Conservation (phyloP, 2,888 invertebrate genomes). For the Subacronicta megacephala region DNA sequence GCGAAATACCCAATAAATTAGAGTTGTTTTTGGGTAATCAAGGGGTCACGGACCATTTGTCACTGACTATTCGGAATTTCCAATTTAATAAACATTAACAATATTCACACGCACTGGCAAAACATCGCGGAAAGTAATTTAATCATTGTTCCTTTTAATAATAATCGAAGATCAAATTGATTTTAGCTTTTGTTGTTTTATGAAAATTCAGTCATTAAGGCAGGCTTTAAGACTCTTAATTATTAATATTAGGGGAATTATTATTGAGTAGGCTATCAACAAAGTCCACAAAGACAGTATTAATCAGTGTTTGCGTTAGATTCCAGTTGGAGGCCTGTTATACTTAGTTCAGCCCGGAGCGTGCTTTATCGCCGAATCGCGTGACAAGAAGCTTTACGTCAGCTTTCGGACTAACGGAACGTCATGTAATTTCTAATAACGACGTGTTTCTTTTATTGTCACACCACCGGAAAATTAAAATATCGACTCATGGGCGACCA, state of each 20-base stretch:
- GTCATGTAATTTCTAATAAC: constrained; percentile 87
- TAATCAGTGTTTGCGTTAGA: constrained; percentile 61
- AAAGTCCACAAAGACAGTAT: constrained; percentile 49
- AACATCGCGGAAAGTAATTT: constrained; percentile 36
- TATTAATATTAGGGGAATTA: constrained; percentile 35
- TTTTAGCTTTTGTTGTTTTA: constrained; percentile 48
- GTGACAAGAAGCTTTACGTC: constrained; percentile 81
- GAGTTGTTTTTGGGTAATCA: constrained; percentile 43
- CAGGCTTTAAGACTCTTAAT: constrained; percentile 32
- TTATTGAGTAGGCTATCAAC: constrained; percentile 44
- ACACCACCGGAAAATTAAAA: constrained; percentile 60
- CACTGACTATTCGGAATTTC: constrained; percentile 41
- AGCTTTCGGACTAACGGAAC: constrained; percentile 78
- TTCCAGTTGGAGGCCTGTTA: constrained; percentile 56
- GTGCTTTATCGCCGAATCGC: constrained; percentile 82
- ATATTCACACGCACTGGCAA: constrained; percentile 29
- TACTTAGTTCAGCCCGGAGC: constrained; percentile 67
- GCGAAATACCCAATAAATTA: constrained; percentile 45
- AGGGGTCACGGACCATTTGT: constrained; percentile 50
- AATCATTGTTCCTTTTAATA: constrained; percentile 21
- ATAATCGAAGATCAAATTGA: constrained; percentile 48
- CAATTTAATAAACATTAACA: constrained; percentile 43
- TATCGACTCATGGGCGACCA: constrained; percentile 55
- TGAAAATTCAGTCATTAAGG: constrained; percentile 40
- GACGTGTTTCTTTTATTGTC: constrained; percentile 85